Evolutionary conservation across 2,113 vertebrate species (phyloP).

Genomic region (Pangasianodon gigas): DNA sequence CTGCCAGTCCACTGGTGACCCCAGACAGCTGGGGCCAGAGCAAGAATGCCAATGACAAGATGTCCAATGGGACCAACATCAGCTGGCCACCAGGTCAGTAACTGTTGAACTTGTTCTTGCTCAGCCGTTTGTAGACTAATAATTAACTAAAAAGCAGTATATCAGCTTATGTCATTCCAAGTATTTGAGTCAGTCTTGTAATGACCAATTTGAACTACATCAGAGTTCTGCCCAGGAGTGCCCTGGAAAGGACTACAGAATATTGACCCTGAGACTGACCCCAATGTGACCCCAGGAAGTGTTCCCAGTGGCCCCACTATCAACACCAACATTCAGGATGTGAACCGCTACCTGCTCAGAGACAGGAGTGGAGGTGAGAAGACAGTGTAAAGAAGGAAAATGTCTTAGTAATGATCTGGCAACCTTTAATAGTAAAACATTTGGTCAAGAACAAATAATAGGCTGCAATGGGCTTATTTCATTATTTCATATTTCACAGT

Average conservation of each 20-base stretch:
- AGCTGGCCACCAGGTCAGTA: constrained; percentile 95
- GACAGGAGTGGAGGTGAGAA: constrained; percentile 86
- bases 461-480: not conserved
- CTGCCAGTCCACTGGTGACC: constrained; percentile 87
- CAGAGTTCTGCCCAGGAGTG: constrained; percentile 98
- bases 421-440: not conserved
- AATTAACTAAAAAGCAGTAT: not conserved
- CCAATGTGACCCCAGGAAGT: constrained; percentile 96
- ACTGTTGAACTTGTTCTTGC: not conserved
- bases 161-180: not conserved
- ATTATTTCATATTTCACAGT: not conserved
- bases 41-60: constrained; percentile 92
- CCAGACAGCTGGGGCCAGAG: constrained; percentile 96
- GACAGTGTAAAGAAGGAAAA: not conserved
- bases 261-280: constrained; percentile 96
- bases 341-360: constrained; percentile 94
- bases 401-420: not conserved
- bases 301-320: constrained; percentile 96
- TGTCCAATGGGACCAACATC: constrained; percentile 96
- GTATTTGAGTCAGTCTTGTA: not conserved
- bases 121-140: not conserved
- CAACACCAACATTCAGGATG: constrained; percentile 97
- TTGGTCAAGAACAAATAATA: not conserved
- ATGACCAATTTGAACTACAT: not conserved
- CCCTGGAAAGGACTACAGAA: constrained; percentile 99